phyloP scores from a whole-genome alignment of 2,113 vertebrate species.

The Caranx melampygus region DNA sequence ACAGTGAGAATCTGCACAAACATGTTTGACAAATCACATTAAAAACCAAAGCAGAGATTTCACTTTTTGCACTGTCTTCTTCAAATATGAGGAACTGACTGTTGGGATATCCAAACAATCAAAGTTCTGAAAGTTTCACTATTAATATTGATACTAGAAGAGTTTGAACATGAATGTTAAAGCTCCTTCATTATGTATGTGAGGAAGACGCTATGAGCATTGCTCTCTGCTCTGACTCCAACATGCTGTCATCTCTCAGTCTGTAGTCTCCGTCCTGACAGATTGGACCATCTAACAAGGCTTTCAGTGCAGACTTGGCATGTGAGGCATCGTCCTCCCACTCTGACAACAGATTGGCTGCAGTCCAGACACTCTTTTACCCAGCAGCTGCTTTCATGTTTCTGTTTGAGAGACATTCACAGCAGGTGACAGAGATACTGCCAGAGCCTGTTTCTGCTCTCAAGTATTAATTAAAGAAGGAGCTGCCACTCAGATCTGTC shows the following conservation, averaged over 20 bases:
- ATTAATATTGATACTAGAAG: neutral
- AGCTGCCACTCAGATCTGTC: slow-evolving; percentile 31
- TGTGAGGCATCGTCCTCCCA: slow-evolving; percentile 30
- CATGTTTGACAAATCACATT: slow-evolving; percentile 10
- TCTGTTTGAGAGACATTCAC: slow-evolving; percentile 41
- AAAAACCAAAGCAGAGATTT: slow-evolving; percentile 13
- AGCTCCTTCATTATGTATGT: neutral
- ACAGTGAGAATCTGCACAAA: slow-evolving; percentile 15
- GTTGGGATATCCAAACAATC: neutral
- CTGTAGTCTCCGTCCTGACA: slow-evolving; percentile 22
- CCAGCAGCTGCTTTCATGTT: slow-evolving; percentile 47
- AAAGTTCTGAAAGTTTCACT: neutral
- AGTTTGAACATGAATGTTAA: neutral
- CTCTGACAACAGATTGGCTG: slow-evolving; percentile 60
- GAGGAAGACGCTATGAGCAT: neutral
- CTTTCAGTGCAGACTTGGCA: neutral
- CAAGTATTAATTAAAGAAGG: slow-evolving; percentile 33
- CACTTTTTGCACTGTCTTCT: neutral
- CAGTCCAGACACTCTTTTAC: slow-evolving; percentile 29
- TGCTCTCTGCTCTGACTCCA: neutral
- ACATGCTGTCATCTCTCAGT: slow-evolving; percentile 1
- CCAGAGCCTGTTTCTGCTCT: slow-evolving; percentile 38
- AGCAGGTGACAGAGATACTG: slow-evolving; percentile 46
- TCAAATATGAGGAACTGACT: neutral
- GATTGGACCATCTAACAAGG: slow-evolving; percentile 38